Percentiles rank a stretch among this genome's conserved stretches.
Conservation (phyloP, 2,888 invertebrate genomes). For the Mellilla xanthometata region DNA sequence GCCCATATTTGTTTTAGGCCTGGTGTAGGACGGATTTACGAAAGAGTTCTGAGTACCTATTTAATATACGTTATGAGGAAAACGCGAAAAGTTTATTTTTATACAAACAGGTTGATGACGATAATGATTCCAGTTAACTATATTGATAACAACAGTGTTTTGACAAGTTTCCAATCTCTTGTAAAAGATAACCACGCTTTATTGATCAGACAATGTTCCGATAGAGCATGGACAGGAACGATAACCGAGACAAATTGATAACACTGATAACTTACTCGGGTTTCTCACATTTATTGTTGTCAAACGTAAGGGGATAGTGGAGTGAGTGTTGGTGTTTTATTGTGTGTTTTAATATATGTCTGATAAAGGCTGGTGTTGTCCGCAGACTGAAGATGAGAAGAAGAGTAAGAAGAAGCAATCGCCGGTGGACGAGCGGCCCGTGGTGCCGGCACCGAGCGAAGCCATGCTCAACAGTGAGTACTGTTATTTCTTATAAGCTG, state of each 20-base stretch:
- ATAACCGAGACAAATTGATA: conserved; percentile 67
- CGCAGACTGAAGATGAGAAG: conserved; percentile 76
- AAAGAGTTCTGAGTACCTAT: no score
- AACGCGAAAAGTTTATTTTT: no score
- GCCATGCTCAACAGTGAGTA: conserved; percentile 79
- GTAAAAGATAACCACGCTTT: conserved; percentile 42
- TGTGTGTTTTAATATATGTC: conserved; percentile 59
- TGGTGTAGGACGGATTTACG: no score
- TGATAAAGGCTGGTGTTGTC: conserved; percentile 48
- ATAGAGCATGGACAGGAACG: conserved; percentile 64
- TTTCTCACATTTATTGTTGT: conserved; percentile 22
- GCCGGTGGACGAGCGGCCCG: conserved; percentile 72
- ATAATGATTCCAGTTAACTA: no score
- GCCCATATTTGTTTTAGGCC: no score
- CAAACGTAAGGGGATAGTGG: conserved; percentile 17
- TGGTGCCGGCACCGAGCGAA: conserved; percentile 76
- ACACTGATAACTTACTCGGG: conserved; percentile 57
- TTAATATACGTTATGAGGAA: no score
- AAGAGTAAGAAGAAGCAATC: conserved; percentile 74
- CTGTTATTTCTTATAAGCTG: background rate
- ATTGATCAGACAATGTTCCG: conserved; percentile 65
- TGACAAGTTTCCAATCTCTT: background rate
- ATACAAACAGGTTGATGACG: no score
- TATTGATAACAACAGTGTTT: no score
- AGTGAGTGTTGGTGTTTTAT: conserved; percentile 16